Base-by-base conservation (phyloP, 2,113 vertebrate species). In the Pampusana beccarii region DNA sequence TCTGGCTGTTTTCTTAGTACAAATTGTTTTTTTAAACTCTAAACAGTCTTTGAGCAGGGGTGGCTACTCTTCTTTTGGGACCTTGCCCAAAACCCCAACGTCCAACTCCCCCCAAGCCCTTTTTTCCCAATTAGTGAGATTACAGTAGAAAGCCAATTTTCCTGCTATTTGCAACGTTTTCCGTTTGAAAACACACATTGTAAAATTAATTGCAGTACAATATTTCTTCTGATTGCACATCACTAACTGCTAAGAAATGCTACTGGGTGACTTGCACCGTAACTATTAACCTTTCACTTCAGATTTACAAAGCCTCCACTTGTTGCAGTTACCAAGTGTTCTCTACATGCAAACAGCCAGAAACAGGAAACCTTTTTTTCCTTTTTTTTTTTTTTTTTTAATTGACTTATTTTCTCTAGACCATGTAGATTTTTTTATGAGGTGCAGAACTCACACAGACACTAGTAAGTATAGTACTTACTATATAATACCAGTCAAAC, bases 1-100 rank as follows among this genome's bases (percentile, higher is more conserved):
- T 95, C 94, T 97, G 95, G 86, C 61, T 88, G 84, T 77, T 96
- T 92, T 54, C 91, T 88, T 58, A 91, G 54, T 79, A 82, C 89
- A 94, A 75, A 85, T 69, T n/a, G 18, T 9, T 78, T 62, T 80
- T 91, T 71, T 58, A 82, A 85, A 71, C 50, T 61, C 89, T 36
- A 26, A 74, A 50, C 56, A 71, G 11, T 60, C 65, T 92, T 64
- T 88, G 66, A 94, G 62, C 70, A 87, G 58, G 7, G 9, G 50
- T 64, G n/a, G 65, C 78, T 79, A 40, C 77, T 85, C 80, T 81
- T 94, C 38, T 74, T 65, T 51, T 85, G 77, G 57, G 72, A 40
- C 57, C 29, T 86, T 81, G 80, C 57, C 80, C 77, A 50, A 74
- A 91, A 53, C 7, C 16, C 60, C 38, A 26, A 0, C 29, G 60